A percentile compares a stretch with the other conserved stretches of the same genome.
phyloP scores from a whole-genome alignment of 2,797 vertebrate genomes.

The Typhlichthys subterraneus region DNA sequence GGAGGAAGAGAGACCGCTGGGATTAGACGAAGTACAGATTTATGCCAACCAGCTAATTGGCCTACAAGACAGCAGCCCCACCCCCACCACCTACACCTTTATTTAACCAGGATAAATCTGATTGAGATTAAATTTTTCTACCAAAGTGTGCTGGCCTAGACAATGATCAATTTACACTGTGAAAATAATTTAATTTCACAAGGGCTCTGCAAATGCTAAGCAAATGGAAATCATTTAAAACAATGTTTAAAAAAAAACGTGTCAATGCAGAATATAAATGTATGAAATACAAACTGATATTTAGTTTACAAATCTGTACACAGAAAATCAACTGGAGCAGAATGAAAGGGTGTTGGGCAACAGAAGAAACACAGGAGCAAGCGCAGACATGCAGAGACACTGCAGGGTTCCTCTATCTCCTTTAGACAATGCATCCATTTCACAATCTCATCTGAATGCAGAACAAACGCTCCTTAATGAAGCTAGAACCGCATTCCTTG shows the following conservation, averaged over 20 bases:
- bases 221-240: background rate
- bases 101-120: too few species aligned
- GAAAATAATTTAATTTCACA: background rate
- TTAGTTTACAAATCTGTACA: too few species aligned
- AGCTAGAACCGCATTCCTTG: too few species aligned
- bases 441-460: background rate
- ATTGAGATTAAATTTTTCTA: too few species aligned
- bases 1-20: background rate
- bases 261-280: too few species aligned
- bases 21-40: background rate
- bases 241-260: too few species aligned
- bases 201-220: background rate
- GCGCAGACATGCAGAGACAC: conserved; percentile 42
- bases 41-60: background rate
- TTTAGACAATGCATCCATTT: background rate
- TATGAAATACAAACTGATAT: too few species aligned
- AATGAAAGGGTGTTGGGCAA: background rate
- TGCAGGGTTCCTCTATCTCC: conserved; percentile 3
- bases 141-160: too few species aligned
- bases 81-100: too few species aligned
- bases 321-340: too few species aligned
- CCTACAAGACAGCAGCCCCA: background rate
- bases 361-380: conserved; percentile 11
- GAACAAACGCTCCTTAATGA: background rate
- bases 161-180: too few species aligned